These are phyloP conservation scores for Pegea sp. DNA, from an alignment of 23 tunicate species.

Conservation along the genomic window DNA sequence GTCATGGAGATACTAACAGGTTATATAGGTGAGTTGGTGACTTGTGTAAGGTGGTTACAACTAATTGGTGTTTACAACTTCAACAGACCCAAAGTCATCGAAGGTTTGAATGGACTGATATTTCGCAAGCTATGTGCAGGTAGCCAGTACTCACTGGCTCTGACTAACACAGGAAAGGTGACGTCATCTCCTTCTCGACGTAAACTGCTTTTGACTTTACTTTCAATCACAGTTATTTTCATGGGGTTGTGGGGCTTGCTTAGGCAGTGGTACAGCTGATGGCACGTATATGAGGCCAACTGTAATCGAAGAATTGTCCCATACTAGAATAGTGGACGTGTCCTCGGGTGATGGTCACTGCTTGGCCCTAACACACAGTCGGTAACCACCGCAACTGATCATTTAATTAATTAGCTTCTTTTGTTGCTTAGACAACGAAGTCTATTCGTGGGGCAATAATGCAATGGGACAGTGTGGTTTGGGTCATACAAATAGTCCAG, in stretches of 20 bases:
- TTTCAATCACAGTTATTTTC: constrained; percentile 33
- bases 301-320: constrained; percentile 25
- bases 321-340: constrained; percentile 56
- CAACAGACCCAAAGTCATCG: constrained; percentile 79
- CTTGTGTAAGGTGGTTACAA: too few species aligned
- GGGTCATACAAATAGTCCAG: constrained; percentile 80
- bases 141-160: constrained; percentile 72
- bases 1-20: constrained; percentile 94
- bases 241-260: constrained; percentile 99
- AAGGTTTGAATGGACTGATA: constrained; percentile 43
- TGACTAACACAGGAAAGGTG: constrained; percentile 56
- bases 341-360: constrained; percentile 93
- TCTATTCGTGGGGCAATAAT: constrained; percentile 97
- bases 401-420: not conserved
- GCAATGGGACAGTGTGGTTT: constrained; percentile 98
- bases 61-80: too few species aligned
- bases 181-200: not conserved
- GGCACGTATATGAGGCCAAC: constrained; percentile 66
- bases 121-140: constrained; percentile 74
- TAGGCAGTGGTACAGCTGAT: constrained; percentile 83
- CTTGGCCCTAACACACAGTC: constrained; percentile 65
- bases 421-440: constrained; percentile 46
- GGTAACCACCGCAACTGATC: not conserved
- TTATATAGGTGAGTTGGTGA: constrained; percentile 39
- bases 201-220: not conserved